phyloP scores from a whole-genome alignment of 1,140 invertebrate genomes.

The Penaeus chinensis region DNA sequence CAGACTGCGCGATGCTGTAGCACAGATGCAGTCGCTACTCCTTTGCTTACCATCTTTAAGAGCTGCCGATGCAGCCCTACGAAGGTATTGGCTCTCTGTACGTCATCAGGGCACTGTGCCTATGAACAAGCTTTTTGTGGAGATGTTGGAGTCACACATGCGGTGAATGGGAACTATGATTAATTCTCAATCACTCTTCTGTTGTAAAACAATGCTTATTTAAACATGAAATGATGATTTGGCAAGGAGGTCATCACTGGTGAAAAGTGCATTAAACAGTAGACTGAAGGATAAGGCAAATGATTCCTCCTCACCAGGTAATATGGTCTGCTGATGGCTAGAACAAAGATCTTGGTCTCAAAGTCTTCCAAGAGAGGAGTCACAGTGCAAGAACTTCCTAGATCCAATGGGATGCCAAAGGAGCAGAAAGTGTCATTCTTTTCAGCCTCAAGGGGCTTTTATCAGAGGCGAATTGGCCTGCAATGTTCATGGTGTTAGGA shows the following conservation, averaged over 20 bases:
- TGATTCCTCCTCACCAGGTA: constrained; percentile 4
- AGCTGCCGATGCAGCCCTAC: constrained; percentile 87
- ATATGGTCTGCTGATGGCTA: constrained; percentile 26
- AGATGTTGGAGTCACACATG: constrained; percentile 84
- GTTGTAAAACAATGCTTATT: too few relatives aligned
- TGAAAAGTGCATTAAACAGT: constrained; percentile 21
- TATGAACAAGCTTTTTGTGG: constrained; percentile 97
- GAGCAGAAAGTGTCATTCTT: too few relatives aligned
- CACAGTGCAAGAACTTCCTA: constrained; percentile 34
- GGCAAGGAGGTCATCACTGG: too few relatives aligned
- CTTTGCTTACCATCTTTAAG: constrained; percentile 88
- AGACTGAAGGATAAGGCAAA: constrained; percentile 17
- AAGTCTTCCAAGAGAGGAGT: constrained; percentile 50
- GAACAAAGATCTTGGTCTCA: constrained; percentile 40
- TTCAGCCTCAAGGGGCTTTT: too few relatives aligned
- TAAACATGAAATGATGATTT: too few relatives aligned
- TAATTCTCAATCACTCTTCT: neutral
- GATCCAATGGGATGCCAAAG: too few relatives aligned
- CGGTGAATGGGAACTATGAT: constrained; percentile 53
- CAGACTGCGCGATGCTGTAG: constrained; percentile 76
- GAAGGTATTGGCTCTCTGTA: constrained; percentile 90
- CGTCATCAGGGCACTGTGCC: constrained; percentile 88
- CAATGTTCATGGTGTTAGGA: too few relatives aligned
- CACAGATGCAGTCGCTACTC: constrained; percentile 86
- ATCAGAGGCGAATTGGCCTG: too few relatives aligned